A percentile compares a stretch with the other conserved stretches of the same genome.
Conservation (phyloP, 2,888 invertebrate genomes). For the Patella depressa region DNA sequence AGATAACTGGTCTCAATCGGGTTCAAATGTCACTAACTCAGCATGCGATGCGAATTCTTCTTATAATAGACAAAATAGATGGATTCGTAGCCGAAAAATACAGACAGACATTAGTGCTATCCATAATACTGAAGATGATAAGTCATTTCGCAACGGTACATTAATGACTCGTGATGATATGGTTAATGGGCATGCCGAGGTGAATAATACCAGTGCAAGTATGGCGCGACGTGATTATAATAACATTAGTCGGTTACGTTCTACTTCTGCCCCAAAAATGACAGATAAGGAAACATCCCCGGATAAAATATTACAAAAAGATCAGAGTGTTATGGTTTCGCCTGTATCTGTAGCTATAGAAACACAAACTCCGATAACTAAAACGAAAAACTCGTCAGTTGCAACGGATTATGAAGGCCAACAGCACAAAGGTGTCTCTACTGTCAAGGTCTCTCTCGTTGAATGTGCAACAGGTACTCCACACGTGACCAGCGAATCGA, state of each 20-base stretch:
- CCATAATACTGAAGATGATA: slow-evolving; percentile 8
- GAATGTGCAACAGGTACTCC: slow-evolving; percentile 55
- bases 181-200: neutral
- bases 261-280: slow-evolving; percentile 35
- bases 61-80: slow-evolving; percentile 15
- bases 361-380: slow-evolving; percentile 45
- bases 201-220: slow-evolving; percentile 37
- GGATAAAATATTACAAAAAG: slow-evolving; percentile 27
- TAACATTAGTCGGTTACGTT: neutral
- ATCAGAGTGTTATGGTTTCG: slow-evolving; percentile 43
- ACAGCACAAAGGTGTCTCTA: slow-evolving; percentile 49
- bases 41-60: slow-evolving; percentile 25
- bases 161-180: neutral
- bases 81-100: slow-evolving; percentile 36
- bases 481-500: slow-evolving; percentile 40
- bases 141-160: slow-evolving; percentile 6
- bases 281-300: slow-evolving; percentile 46
- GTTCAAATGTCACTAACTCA: slow-evolving; percentile 21
- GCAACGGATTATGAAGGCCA: slow-evolving; percentile 53
- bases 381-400: slow-evolving; percentile 35
- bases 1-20: slow-evolving; percentile 20
- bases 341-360: slow-evolving; percentile 37
- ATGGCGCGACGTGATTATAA: slow-evolving; percentile 6
- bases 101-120: slow-evolving; percentile 41
- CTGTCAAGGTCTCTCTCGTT: slow-evolving; percentile 41